Base-by-base conservation (phyloP, 2,113 vertebrate species). In the Aphyosemion australe region DNA sequence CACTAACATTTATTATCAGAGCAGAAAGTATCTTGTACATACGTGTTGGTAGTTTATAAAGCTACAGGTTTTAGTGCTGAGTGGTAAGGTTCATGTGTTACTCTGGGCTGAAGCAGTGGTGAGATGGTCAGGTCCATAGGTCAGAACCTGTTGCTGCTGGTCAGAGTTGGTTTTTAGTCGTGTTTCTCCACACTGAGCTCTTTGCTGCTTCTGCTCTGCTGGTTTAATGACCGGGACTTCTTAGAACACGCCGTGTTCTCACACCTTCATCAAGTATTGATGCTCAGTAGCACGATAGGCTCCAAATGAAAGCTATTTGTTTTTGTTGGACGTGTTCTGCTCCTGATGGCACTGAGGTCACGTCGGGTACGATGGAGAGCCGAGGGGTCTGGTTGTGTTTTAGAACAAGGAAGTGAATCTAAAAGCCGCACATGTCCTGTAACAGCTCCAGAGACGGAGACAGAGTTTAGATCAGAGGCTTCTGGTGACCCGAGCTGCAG, bases 231-330 rank as follows among this genome's bases (percentile, higher is more conserved):
- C 12, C 13, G 47, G 52, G 20, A 47, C 12, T 26, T 26, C 18
- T 20, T 57, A 48, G 26, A 76, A 61, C 59, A 10, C 42, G 21
- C 39, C 26, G 34, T 47, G 52, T 65, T 69, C 46, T 21, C 45
- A 64, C 48, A 15, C 31, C 15, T 52, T 67, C 54, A 77, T 72
- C 50, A 65, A 74, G 13, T 68, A 80, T 78, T 74, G 51, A 78
- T 73, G 45, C 37, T 16, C 12, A 16, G 62, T 48, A 49, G 57
- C n/a, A 61, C 48, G 43, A 72, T 74, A 18, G 18, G 48, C n/a
- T 62, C 16, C 69, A 56, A 83, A 76, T 58, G 39, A 57, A 8
- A 1, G 20, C n/a, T n/a, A n/a, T n/a, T n/a, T n/a, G n/a, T n/a
- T n/a, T n/a, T n/a, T 12, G 39, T 67, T 60, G 65, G 58, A n/a